Base-by-base conservation (phyloP, 92 coral and sea anemone genomes). In the Heliopora coerulea region DNA sequence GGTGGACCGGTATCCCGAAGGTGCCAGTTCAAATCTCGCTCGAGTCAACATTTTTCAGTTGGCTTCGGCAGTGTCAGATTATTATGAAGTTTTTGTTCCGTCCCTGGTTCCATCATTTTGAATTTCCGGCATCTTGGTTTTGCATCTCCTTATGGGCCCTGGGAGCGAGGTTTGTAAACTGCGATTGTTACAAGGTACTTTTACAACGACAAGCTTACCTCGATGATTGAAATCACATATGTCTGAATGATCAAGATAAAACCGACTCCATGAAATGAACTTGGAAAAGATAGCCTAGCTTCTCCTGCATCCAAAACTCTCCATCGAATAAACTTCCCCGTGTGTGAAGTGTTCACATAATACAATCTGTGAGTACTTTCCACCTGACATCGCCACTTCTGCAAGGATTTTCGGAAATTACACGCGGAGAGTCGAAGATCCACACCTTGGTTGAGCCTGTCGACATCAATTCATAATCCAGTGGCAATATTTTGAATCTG, bases 201-300 rank as follows among this genome's bases (percentile, higher is more conserved):
- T 18, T 30, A 59, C 7, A 30, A 18, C 17, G 11, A 39, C 17
- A 25, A 17, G 9, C 33, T 6, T 64, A 66, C 73, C 73, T 66
- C 73, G 56, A 29, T 48, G 73, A 26, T 66, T 21, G 29, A 66
- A 46, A 44, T 66, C 73, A 48, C 73, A 66, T 44, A 66, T 42
- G 9, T 48, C 23, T 3, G 54, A 49, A 6, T 50, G 32, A 34
- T 13, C 19, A 1, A n/a, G 14, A 24, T 61, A 32, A 23, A 37
- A 4, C 12, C 12, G 5, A 37, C 42, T 37, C 42, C 5, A 37
- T 37, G 5, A 5, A 4, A 4, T 12, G 12, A 37, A 37, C 5
- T 37, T 37, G 42, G 42, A 4, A 4, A 37, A 37, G 6, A 12
- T 12, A 37, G 12, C 12, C 5, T 4, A 37, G 42, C 42, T 37